A percentile compares a stretch with the other conserved stretches of the same genome.
These are phyloP conservation scores for Danaus chrysippus DNA, from an alignment of 2,888 invertebrate genomes.

Conservation along the genomic window DNA sequence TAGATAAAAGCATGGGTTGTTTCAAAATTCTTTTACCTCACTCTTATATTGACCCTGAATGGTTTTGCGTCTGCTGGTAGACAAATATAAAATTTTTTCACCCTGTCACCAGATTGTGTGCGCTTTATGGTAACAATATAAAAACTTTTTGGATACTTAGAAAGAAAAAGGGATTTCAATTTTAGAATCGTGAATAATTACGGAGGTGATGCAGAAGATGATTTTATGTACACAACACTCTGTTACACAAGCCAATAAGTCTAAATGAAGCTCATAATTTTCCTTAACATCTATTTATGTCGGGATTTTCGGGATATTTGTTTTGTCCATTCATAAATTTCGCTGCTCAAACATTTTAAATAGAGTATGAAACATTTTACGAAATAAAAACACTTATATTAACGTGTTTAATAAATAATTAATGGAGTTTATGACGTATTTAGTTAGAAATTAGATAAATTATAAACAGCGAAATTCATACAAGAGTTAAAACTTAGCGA, in stretches of 20 bases:
- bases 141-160: slow-evolving; percentile 8
- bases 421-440: too few relatives aligned
- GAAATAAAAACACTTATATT: too few relatives aligned
- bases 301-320: slow-evolving; percentile 43
- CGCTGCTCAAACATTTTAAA: neutral
- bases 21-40: slow-evolving; percentile 5
- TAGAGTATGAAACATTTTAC: too few relatives aligned
- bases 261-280: slow-evolving; percentile 77
- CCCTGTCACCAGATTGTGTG: slow-evolving; percentile 76
- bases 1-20: slow-evolving; percentile 3
- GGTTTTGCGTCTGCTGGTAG: slow-evolving; percentile 52
- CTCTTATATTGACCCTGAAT: slow-evolving; percentile 30
- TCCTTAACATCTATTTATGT: slow-evolving; percentile 72
- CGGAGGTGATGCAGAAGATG: slow-evolving; percentile 42
- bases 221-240: slow-evolving; percentile 63
- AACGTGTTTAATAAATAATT: too few relatives aligned
- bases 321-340: slow-evolving; percentile 12
- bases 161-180: slow-evolving; percentile 6
- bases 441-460: neutral
- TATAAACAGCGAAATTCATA: neutral
- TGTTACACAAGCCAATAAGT: slow-evolving; percentile 73
- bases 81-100: slow-evolving; percentile 65
- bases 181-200: slow-evolving; percentile 28
- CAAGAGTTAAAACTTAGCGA: neutral
- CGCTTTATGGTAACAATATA: slow-evolving; percentile 50